Base-by-base conservation (phyloP, 2,888 invertebrate genomes). In the Acleris cristana region DNA sequence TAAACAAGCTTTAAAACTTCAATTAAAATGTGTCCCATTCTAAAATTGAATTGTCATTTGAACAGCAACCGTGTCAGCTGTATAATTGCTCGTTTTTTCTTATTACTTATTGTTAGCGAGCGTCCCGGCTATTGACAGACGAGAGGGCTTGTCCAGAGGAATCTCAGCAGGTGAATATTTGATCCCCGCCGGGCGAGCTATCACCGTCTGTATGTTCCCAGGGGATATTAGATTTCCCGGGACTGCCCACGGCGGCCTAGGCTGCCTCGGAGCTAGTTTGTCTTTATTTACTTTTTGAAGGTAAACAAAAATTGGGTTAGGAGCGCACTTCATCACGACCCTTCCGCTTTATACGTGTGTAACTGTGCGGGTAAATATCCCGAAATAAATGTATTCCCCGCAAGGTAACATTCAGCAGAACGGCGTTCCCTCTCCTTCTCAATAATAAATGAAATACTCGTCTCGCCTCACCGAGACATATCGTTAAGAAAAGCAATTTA, bases 151-250 rank as follows among this genome's bases (percentile, higher is more conserved):
- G 45, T 45, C 48, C 19, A 70, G 74, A 72, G 74, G 71, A 79
- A 82, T 79, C 77, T 80, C 74, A 71, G 77, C 71, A 73, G 70
- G 76, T 84, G 81, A 85, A 87, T 87, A 86, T 86, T 85, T 86
- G 83, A 86, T 86, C 79, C 78, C 79, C 79, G 71, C 70, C 70
- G 79, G 78, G 74, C 77, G 70, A 73, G 81, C 80, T 85, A 83
- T 87, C 86, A 74, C 78, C 79, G 79, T 70, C 79, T 79, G 79
- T 81, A 75, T 81, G 79, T 79, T 81, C 86, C 84, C 83, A 73
- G 73, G 83, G 84, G 86, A 85, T 85, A 86, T 87, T 85, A 83
- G 77, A 83, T 85, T 83, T 80, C 79, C 81, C 79, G 76, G 78
- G 76, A 57, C 77, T 49, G 48, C 19, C 59, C 34, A 44, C 45